Evolutionary conservation across 2,797 vertebrate genomes (phyloP).

Genomic region (Phataginus tetradactyla): DNA sequence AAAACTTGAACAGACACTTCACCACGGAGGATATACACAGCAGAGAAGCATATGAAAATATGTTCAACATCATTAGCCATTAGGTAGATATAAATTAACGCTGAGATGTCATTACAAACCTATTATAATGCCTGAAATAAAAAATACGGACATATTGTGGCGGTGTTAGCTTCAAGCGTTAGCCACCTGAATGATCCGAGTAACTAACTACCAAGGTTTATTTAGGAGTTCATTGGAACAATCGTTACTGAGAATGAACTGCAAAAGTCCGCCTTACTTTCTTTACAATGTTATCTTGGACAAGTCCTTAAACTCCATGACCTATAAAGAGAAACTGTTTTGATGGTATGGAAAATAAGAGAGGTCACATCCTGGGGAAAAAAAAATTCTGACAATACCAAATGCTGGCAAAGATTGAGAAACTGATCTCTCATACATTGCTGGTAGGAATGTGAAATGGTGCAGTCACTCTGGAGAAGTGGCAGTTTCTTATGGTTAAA

Average conservation of each 20-base stretch:
- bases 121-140: conserved; percentile 20
- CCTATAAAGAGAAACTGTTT: too few relatives aligned
- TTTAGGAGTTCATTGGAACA: too few relatives aligned
- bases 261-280: too few relatives aligned
- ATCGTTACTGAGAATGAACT: too few relatives aligned
- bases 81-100: conserved; percentile 38
- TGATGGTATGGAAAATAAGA: too few relatives aligned
- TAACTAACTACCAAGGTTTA: too few relatives aligned
- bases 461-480: neutral
- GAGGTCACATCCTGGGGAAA: too few relatives aligned
- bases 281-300: too few relatives aligned
- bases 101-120: neutral
- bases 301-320: too few relatives aligned
- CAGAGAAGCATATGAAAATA: conserved; percentile 7
- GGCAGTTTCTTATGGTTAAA: conserved; percentile 26
- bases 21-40: neutral
- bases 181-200: too few relatives aligned
- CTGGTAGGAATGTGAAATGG: neutral
- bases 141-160: neutral
- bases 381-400: conserved; percentile 22
- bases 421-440: neutral
- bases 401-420: conserved; percentile 18
- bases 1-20: neutral
- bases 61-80: neutral
- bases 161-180: too few relatives aligned